Evolutionary conservation across 2,888 invertebrate genomes (phyloP).

Genomic region (Netelia melanura): DNA sequence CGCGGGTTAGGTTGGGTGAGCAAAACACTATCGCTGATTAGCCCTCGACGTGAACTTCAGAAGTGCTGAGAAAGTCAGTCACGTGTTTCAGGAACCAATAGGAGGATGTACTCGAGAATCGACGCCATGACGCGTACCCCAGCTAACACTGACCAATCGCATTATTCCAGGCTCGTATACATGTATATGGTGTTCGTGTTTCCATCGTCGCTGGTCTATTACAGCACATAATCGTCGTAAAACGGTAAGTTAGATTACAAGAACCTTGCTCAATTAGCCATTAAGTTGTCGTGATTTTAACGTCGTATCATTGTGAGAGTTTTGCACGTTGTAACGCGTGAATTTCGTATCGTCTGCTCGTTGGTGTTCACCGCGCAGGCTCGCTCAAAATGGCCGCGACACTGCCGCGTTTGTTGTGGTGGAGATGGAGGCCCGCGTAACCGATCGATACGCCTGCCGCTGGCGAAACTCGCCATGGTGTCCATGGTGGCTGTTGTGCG

Average conservation of each 20-base stretch:
- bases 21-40: slow-evolving; percentile 43
- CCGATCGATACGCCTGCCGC: slow-evolving; percentile 81
- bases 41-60: slow-evolving; percentile 69
- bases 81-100: slow-evolving; percentile 79
- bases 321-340: slow-evolving; percentile 45
- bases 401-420: slow-evolving; percentile 79
- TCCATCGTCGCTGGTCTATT: slow-evolving; percentile 76
- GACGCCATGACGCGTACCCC: slow-evolving; percentile 81
- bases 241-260: slow-evolving; percentile 75
- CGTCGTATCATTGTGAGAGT: slow-evolving; percentile 27
- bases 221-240: slow-evolving; percentile 71
- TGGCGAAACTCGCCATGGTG: slow-evolving; percentile 80
- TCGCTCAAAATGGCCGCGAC: slow-evolving; percentile 83
- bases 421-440: slow-evolving; percentile 77
- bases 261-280: slow-evolving; percentile 61
- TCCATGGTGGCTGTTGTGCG: slow-evolving; percentile 81
- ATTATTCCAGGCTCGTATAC: slow-evolving; percentile 80
- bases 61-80: slow-evolving; percentile 69
- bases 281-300: slow-evolving; percentile 47
- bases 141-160: slow-evolving; percentile 76
- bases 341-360: slow-evolving; percentile 83
- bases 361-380: slow-evolving; percentile 83
- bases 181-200: slow-evolving; percentile 81
- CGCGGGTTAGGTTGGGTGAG: slow-evolving; percentile 68
- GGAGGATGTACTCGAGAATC: slow-evolving; percentile 54